These are phyloP conservation scores for Hydrozoanthus gracilis DNA, from an alignment of 92 coral and sea anemone species.

Conservation along the genomic window DNA sequence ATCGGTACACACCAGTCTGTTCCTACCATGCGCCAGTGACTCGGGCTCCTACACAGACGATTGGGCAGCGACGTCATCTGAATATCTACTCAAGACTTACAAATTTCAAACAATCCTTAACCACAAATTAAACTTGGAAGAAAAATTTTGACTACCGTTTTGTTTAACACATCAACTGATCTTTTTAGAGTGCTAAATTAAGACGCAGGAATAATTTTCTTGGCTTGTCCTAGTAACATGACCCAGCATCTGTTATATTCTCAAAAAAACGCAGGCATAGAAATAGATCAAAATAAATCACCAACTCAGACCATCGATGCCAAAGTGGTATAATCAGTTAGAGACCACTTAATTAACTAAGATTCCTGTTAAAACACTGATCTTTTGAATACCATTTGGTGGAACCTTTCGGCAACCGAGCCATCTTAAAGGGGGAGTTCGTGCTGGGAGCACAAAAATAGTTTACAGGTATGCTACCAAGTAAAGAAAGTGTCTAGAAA, in stretches of 20 bases:
- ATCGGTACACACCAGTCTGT: neutral
- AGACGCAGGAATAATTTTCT: neutral
- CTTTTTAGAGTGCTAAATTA: neutral
- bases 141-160: neutral
- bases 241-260: neutral
- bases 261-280: neutral
- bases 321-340: neutral
- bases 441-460: constrained; percentile 30
- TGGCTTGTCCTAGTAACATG: constrained; percentile 1
- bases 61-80: neutral
- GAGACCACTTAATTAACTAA: neutral
- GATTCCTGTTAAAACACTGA: neutral
- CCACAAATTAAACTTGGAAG: neutral
- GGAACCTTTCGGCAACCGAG: constrained; percentile 11
- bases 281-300: neutral
- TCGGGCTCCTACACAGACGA: neutral
- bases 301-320: neutral
- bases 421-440: constrained; percentile 18
- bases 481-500: neutral
- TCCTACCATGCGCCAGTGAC: neutral
- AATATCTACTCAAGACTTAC: neutral
- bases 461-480: neutral
- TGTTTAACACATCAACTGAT: neutral
- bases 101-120: neutral
- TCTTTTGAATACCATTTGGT: constrained; percentile 6